Conservation (phyloP, 2,888 invertebrate species). For the Ectemnius cavifrons region DNA sequence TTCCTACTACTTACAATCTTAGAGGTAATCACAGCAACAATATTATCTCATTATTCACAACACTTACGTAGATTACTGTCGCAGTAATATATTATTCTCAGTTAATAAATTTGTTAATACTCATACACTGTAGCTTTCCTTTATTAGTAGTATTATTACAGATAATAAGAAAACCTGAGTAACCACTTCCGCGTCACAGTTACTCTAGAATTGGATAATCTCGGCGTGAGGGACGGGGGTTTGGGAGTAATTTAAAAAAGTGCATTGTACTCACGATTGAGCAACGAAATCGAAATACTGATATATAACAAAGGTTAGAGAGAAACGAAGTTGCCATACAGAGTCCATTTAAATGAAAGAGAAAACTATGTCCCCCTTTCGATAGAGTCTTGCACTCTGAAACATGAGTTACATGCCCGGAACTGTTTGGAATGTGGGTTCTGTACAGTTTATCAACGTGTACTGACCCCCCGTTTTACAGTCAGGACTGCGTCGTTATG, state of each 20-base stretch:
- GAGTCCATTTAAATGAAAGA: not conserved
- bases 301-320: not conserved
- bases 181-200: slow-evolving; percentile 58
- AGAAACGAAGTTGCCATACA: not conserved
- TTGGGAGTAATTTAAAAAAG: not conserved
- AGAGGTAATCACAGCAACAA: slow-evolving; percentile 79
- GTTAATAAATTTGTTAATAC: slow-evolving; percentile 74
- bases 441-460: not conserved
- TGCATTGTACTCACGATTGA: slow-evolving; percentile 8
- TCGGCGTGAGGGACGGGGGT: not conserved
- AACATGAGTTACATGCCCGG: too few species aligned
- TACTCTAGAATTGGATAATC: slow-evolving; percentile 2
- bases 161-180: slow-evolving; percentile 61
- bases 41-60: slow-evolving; percentile 79
- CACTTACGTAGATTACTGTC: slow-evolving; percentile 78
- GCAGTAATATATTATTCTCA: slow-evolving; percentile 75
- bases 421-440: not conserved
- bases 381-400: too few species aligned
- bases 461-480: not conserved
- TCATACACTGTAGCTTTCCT: slow-evolving; percentile 69
- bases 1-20: slow-evolving; percentile 78
- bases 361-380: not conserved
- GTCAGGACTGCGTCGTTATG: not conserved
- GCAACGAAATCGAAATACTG: not conserved
- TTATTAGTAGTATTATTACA: slow-evolving; percentile 71